Conservation (phyloP, 1,140 invertebrate species). For the Zaprionus vittiger region DNA sequence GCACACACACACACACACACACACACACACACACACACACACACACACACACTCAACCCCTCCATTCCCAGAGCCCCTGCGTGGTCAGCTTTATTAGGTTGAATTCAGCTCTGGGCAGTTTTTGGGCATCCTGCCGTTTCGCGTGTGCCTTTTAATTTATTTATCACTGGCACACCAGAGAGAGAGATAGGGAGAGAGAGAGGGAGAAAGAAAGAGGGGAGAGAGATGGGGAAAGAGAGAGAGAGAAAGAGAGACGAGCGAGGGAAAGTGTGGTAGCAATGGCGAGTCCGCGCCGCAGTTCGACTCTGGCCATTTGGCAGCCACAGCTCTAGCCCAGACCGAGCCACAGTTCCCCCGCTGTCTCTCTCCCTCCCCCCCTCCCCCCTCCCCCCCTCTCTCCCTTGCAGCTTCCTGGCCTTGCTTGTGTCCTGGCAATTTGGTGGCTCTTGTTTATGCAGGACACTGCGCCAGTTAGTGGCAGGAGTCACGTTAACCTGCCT, state of each 20-base stretch:
- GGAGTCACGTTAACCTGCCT: constrained; percentile 58
- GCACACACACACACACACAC: constrained; percentile 7
- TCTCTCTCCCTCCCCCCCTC: constrained; percentile 8
- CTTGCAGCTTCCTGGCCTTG: constrained; percentile 1
- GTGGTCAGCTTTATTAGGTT: constrained; percentile 77
- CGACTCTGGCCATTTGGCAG: constrained; percentile 33
- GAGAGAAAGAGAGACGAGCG: not conserved
- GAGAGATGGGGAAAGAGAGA: not conserved
- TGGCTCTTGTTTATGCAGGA: constrained; percentile 13
- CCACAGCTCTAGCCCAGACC: constrained; percentile 9
- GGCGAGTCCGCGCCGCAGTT: constrained; percentile 28
- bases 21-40: not conserved
- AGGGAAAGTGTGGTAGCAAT: not conserved
- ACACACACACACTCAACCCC: not conserved
- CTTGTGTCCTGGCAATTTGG: constrained; percentile 58
- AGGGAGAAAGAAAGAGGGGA: not conserved
- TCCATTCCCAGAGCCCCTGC: constrained; percentile 19
- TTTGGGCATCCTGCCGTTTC: constrained; percentile 66
- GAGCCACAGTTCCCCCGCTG: not conserved
- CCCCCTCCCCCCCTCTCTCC: not conserved
- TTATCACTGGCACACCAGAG: constrained; percentile 53
- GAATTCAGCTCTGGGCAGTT: constrained; percentile 49
- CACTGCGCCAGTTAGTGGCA: constrained; percentile 8
- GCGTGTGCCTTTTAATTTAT: constrained; percentile 82
- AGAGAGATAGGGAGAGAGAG: not conserved